phyloP scores from a whole-genome alignment of 2,797 vertebrate genomes.

The Halcyon leucocephala region DNA sequence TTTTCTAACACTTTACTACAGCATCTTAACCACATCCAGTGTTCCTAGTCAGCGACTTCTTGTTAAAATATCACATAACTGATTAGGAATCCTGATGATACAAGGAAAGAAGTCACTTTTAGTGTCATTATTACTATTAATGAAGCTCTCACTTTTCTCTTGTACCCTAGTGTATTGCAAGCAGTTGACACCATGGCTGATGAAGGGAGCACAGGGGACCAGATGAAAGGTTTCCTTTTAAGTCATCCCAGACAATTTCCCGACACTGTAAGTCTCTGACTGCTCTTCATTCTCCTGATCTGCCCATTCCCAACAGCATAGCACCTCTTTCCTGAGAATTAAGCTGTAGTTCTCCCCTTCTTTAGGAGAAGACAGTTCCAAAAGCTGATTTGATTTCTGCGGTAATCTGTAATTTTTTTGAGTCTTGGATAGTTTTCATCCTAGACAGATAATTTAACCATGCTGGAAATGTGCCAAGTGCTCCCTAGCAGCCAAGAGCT shows the following conservation, averaged over 20 bases:
- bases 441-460: conserved; percentile 11
- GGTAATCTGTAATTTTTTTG: background rate
- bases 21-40: background rate
- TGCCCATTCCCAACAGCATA: background rate
- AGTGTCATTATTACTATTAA: background rate
- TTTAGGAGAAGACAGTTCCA: background rate
- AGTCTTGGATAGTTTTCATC: background rate
- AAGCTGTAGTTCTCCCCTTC: background rate
- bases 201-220: background rate
- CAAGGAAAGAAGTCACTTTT: background rate
- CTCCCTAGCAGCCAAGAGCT: background rate
- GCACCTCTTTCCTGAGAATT: background rate
- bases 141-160: background rate
- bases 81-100: background rate
- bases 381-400: background rate
- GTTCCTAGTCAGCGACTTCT: background rate
- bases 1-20: background rate
- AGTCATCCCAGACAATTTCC: background rate
- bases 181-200: background rate
- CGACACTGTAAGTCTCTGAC: background rate
- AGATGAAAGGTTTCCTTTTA: background rate
- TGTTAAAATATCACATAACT: background rate
- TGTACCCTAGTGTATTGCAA: background rate
- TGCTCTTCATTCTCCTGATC: background rate
- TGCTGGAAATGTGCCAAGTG: background rate